Base-by-base conservation (phyloP, 2,888 invertebrate genomes). In the Ganaspis brasiliensis region DNA sequence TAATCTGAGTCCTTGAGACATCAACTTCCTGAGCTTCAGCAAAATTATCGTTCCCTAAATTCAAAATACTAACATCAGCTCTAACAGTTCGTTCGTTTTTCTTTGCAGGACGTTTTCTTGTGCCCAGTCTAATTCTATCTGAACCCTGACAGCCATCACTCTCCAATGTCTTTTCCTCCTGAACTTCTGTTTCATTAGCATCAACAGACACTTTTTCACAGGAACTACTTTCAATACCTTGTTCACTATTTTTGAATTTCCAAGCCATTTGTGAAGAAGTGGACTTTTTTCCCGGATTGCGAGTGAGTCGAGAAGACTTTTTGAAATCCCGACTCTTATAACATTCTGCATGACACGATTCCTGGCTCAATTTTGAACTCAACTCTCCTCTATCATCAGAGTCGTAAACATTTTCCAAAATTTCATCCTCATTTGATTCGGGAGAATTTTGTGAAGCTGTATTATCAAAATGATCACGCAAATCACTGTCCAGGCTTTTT, bases 1-100 rank as follows among this genome's bases (percentile, higher is more conserved):
- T 75, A 49, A 72, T 75, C 40, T 79, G 85, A 40, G 81, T 83
- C 61, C 87, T 84, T 2, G 88, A 79, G 67, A 83, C 83, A 55
- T 87, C 85, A 12, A 87, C 79, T 73, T 89, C 86, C n/a, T 21
- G 21, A 67, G 45, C 40, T 9, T 67, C 45, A 40, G 16, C 24
- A 10, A 24, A 67, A 40, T 49, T 45, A 9, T 67, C 26, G n/a
- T 45, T 49, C 45, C 10, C 67, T 14, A 67, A n/a, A 49, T 67
- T n/a, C 26, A 16, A 24, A 16, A 67, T 24, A 24, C 12, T 37
- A 19, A 67, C 45, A 24, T 45, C 45, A 14, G 24, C 21, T 67
- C n/a, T 67, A n/a, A 40, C 14, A 2, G 19, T 45, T 26, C 45
- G 45, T 16, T 67, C 67, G 24, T 24, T 26, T 26, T 67, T 67